phyloP scores from a whole-genome alignment of 2,113 vertebrate genomes.

The Danio rerio region GRCz12tu NC_133189.1:16944001-16944500 shows the following conservation, averaged over 20 bases:
- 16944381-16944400: constrained; percentile 61
- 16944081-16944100: background rate
- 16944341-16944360: constrained; percentile 65
- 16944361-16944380: constrained; percentile 57
- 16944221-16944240: constrained; percentile 67
- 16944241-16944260: constrained; percentile 43
- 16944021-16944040: too few species aligned
- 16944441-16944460: constrained; percentile 20
- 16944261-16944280: constrained; percentile 29
- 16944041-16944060: background rate
- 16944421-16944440: background rate
- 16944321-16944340: constrained; percentile 48
- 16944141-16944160: background rate
- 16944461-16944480: background rate
- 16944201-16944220: constrained; percentile 54
- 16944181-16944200: constrained; percentile 7
- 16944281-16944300: constrained; percentile 53
- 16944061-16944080: background rate
- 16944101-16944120: background rate
- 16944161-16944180: constrained; percentile 23
- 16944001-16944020: too few species aligned
- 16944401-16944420: background rate
- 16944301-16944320: constrained; percentile 52
- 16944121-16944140: background rate
- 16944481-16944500: too few species aligned